Base-by-base conservation (phyloP, 1,140 invertebrate genomes). In the Ylistrum balloti region DNA sequence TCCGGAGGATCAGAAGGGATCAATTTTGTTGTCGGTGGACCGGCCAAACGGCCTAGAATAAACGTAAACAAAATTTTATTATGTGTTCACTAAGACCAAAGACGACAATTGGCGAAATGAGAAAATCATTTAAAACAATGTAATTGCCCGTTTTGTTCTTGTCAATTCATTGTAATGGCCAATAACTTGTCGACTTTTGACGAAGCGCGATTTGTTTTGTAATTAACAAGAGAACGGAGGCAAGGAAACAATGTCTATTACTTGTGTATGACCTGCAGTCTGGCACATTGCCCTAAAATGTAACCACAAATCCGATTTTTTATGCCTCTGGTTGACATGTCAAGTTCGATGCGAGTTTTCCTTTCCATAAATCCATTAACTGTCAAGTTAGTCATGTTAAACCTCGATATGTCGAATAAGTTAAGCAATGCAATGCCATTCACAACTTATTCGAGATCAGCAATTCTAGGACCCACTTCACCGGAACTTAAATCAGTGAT, bases 1-100 rank as follows among this genome's bases (percentile, higher is more conserved):
- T 74, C 17, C 56, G 3, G 1, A n/a, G 56, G 28, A 28, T n/a
- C 5, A 28, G 17, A 22, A 7, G 56, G 56, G 56, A 74, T 74
- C 22, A 74, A n/a, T 22, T 74, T 74, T 74, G 56, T 74, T 74
- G 56, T 74, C 56, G 56, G 22, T 74, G 28, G 56, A 74, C 22
- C 56, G 56, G 22, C 22, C n/a, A 1, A 74, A 74, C 56, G 13
- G 17, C 56, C 56, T n/a, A 11, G 56, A 74, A 74, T 74, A 28
- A 74, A 74, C 56, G 56, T 74, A 74, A 74, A 74, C 56, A 74
- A 74, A 74, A 74, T 74, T 74, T 74, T 74, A 74, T 74, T 74
- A 74, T 74, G 56, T 74, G 56, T 74, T 74, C 56, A 74, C 56
- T 74, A 74, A 74, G 56, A 74, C 56, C 56, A 74, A 74, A 74